These are phyloP conservation scores for Drosophila borborema DNA, from an alignment of 2,888 invertebrate genomes.

Conservation along the genomic window DNA sequence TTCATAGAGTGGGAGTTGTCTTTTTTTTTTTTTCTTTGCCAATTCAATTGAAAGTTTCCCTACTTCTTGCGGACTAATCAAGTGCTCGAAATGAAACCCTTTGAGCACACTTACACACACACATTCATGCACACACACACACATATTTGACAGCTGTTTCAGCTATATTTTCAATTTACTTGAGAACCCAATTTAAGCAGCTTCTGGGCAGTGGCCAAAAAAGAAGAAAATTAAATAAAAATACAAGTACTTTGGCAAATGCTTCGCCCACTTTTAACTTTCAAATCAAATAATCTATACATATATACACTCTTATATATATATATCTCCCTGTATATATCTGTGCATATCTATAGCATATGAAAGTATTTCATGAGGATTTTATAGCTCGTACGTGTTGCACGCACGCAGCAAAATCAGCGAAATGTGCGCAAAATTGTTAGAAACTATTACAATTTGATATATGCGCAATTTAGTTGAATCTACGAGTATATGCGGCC, in stretches of 20 bases:
- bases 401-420: constrained; percentile 62
- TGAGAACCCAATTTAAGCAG: constrained; percentile 48
- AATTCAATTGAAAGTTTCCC: constrained; percentile 59
- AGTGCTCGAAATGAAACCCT: constrained; percentile 45
- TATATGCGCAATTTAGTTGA: constrained; percentile 75
- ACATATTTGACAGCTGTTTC: constrained; percentile 53
- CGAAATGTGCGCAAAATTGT: constrained; percentile 72
- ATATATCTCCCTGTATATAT: constrained; percentile 9
- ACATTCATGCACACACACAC: not conserved
- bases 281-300: constrained; percentile 61
- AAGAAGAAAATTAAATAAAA: constrained; percentile 54
- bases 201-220: constrained; percentile 25
- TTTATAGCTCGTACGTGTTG: constrained; percentile 69
- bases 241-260: constrained; percentile 47
- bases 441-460: constrained; percentile 74
- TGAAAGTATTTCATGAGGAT: constrained; percentile 45
- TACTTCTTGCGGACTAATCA: constrained; percentile 44
- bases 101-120: constrained; percentile 21
- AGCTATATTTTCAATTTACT: constrained; percentile 55
- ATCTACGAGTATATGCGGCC: constrained; percentile 62
- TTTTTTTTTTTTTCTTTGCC: constrained; percentile 23
- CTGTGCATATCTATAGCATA: constrained; percentile 16
- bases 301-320: not conserved
- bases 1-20: constrained; percentile 13
- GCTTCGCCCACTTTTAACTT: constrained; percentile 37